Conservation (phyloP, 1,140 invertebrate species). For the Danaus plexippus region DNA sequence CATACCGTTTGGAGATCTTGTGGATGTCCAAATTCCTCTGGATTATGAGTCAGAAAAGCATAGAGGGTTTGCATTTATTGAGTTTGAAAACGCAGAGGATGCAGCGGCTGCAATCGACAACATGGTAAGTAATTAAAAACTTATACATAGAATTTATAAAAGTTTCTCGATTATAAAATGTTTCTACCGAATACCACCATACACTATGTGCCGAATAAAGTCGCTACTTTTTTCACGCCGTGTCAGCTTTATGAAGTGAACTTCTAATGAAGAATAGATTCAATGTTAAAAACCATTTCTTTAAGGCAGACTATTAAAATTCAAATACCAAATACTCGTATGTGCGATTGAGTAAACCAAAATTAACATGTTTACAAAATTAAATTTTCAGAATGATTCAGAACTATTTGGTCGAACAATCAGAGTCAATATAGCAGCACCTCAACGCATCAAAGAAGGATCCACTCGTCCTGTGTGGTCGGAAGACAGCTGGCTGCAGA, state of each 20-base stretch:
- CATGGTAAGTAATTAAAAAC: constrained; percentile 80
- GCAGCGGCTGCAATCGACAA: constrained; percentile 98
- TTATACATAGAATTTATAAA: too few species aligned
- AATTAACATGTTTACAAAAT: neutral
- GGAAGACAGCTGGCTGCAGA: constrained; percentile 96
- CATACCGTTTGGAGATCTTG: constrained; percentile 97
- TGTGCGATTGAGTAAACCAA: too few species aligned
- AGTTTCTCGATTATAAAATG: too few species aligned
- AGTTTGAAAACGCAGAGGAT: constrained; percentile 96
- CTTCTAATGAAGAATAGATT: too few species aligned
- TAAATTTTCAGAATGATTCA: constrained; percentile 88
- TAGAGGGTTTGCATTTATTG: constrained; percentile 97
- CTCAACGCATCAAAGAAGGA: constrained; percentile 95
- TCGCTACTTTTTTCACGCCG: too few species aligned
- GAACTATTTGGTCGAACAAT: constrained; percentile 98
- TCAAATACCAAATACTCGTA: too few species aligned
- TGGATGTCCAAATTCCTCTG: constrained; percentile 97
- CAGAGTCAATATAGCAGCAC: constrained; percentile 96
- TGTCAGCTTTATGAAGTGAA: too few species aligned
- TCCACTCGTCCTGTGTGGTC: constrained; percentile 96
- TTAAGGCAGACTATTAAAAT: neutral
- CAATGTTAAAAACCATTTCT: too few species aligned
- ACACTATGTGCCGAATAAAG: too few species aligned
- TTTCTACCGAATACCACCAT: too few species aligned
- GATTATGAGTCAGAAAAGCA: constrained; percentile 99